These are phyloP conservation scores for Anarsia innoxiella DNA, from an alignment of 2,888 invertebrate species.

Conservation along the genomic window DNA sequence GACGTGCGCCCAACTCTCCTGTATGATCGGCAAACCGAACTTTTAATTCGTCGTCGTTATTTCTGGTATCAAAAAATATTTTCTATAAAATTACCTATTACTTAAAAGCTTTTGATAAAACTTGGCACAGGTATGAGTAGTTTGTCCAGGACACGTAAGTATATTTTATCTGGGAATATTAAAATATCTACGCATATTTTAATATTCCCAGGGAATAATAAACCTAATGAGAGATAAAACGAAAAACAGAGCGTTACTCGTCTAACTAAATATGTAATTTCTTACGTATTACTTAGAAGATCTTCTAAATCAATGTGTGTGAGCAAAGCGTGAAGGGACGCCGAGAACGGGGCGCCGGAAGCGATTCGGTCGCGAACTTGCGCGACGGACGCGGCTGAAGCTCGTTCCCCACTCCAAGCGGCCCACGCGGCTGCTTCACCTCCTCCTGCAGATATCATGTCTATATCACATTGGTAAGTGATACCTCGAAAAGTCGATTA, in stretches of 20 bases:
- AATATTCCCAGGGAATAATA: no score
- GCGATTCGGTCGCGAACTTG: slow-evolving; percentile 46
- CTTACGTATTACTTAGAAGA: slow-evolving; percentile 37
- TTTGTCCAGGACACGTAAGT: no score
- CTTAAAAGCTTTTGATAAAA: slow-evolving; percentile 57
- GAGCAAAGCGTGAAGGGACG: slow-evolving; percentile 79
- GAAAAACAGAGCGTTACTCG: not conserved
- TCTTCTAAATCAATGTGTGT: slow-evolving; percentile 84
- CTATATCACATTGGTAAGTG: no score
- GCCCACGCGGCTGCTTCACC: slow-evolving; percentile 63
- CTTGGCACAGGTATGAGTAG: no score
- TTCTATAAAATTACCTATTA: slow-evolving; percentile 37
- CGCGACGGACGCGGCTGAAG: slow-evolving; percentile 42
- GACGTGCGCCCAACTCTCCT: slow-evolving; percentile 76
- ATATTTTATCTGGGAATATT: no score
- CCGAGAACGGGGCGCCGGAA: slow-evolving; percentile 78
- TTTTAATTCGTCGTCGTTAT: slow-evolving; percentile 69
- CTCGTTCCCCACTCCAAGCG: slow-evolving; percentile 59
- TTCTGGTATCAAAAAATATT: slow-evolving; percentile 15
- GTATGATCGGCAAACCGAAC: slow-evolving; percentile 81
- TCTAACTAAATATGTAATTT: not conserved
- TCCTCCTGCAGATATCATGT: no score
- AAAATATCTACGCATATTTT: no score
- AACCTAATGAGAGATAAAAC: no score
- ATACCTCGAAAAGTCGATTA: no score